Conservation (phyloP, 2,888 invertebrate species). For the Seira musarum region DNA sequence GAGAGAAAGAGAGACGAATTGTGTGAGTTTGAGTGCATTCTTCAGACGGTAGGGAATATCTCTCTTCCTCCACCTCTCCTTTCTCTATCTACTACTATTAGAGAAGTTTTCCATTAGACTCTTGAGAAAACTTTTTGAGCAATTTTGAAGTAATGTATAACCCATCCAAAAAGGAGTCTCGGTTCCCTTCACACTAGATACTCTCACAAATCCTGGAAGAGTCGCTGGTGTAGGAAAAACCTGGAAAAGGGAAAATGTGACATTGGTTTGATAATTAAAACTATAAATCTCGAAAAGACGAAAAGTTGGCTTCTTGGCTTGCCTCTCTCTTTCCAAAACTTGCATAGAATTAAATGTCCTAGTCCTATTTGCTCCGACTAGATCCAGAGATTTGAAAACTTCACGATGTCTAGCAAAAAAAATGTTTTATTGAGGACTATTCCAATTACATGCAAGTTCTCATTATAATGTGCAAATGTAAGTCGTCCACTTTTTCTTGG, state of each 20-base stretch:
- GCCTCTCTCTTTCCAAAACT: not conserved
- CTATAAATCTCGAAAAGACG: conserved; percentile 68
- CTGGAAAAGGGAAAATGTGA: conserved; percentile 56
- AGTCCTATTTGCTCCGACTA: too few relatives aligned
- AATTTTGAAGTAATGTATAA: conserved; percentile 7
- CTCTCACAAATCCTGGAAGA: not conserved
- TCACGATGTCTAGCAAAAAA: too few relatives aligned
- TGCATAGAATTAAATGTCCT: not conserved
- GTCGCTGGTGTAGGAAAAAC: not conserved
- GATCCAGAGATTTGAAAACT: too few relatives aligned
- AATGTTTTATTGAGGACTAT: too few relatives aligned
- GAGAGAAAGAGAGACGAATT: not conserved
- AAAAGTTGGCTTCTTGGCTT: conserved; percentile 51
- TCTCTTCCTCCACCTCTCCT: not conserved
- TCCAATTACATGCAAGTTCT: too few relatives aligned
- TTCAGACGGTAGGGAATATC: not conserved
- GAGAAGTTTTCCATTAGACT: conserved; percentile 15
- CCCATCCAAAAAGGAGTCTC: conserved; percentile 25
- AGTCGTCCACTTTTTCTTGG: too few relatives aligned
- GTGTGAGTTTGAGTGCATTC: not conserved
- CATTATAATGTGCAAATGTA: too few relatives aligned
- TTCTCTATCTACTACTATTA: not conserved
- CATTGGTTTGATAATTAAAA: conserved; percentile 70
- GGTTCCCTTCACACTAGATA: not conserved
- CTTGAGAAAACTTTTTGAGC: conserved; percentile 36